phyloP scores from a whole-genome alignment of 2,888 invertebrate genomes.

The Villa cingulata region DNA sequence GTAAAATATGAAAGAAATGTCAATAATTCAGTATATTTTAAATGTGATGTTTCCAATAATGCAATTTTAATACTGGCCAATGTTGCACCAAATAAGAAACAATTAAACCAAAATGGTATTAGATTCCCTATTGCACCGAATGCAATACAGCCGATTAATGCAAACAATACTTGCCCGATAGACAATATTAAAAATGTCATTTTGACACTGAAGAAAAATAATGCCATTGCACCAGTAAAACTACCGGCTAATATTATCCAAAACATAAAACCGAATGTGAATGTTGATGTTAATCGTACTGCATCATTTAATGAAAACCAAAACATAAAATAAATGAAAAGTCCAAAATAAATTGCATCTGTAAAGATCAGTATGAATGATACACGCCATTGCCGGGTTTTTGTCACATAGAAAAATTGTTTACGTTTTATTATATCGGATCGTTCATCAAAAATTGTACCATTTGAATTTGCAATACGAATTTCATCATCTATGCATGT shows the following conservation, averaged over 20 bases:
- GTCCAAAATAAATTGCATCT: slow-evolving; percentile 26
- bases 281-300: slow-evolving; percentile 18
- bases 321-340: slow-evolving; percentile 27
- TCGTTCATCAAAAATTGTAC: slow-evolving; percentile 27
- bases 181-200: slow-evolving; percentile 24
- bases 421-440: slow-evolving; percentile 25
- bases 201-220: slow-evolving; percentile 24
- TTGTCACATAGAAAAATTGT: slow-evolving; percentile 29
- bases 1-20: slow-evolving; percentile 22
- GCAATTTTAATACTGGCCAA: slow-evolving; percentile 25
- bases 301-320: slow-evolving; percentile 28
- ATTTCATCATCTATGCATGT: slow-evolving; percentile 28
- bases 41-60: slow-evolving; percentile 25
- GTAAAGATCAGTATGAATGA: slow-evolving; percentile 24
- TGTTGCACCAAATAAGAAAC: slow-evolving; percentile 24
- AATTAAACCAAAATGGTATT: slow-evolving; percentile 25
- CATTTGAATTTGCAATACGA: slow-evolving; percentile 27
- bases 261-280: slow-evolving; percentile 24
- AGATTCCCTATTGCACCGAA: slow-evolving; percentile 16
- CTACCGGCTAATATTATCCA: slow-evolving; percentile 26
- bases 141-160: slow-evolving; percentile 25
- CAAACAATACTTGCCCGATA: slow-evolving; percentile 19
- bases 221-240: slow-evolving; percentile 15
- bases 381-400: slow-evolving; percentile 28
- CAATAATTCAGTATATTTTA: slow-evolving; percentile 24